Evolutionary conservation across 2,113 vertebrate genomes (phyloP).

Genomic region (Capreolus pygargus): DNA sequence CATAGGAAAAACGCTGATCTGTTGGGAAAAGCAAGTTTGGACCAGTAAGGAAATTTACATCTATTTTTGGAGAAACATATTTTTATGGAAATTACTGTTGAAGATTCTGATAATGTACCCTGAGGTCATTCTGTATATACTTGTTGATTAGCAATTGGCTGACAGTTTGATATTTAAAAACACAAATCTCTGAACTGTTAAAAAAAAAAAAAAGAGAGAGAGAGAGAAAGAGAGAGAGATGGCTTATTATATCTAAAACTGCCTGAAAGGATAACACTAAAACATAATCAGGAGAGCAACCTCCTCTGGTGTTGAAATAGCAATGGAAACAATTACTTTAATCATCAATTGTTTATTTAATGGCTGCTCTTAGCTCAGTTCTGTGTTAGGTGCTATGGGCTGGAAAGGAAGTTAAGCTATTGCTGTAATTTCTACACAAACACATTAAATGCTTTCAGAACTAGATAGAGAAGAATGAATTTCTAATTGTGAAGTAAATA

Average conservation of each 20-base stretch:
- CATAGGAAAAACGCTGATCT: slow-evolving; percentile 17
- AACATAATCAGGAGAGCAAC: slow-evolving; percentile 19
- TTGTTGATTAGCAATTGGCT: slow-evolving; percentile 18
- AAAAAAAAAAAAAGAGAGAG: background rate
- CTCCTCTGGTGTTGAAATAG: slow-evolving; percentile 11
- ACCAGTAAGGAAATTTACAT: slow-evolving; percentile 17
- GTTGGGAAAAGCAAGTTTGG: slow-evolving; percentile 26
- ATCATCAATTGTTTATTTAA: slow-evolving; percentile 65
- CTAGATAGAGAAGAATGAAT: slow-evolving; percentile 66
- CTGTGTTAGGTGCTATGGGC: slow-evolving; percentile 39
- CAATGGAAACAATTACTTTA: slow-evolving; percentile 56
- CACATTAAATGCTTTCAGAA: slow-evolving; percentile 56
- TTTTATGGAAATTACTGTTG: slow-evolving; percentile 39
- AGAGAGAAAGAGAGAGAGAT: background rate
- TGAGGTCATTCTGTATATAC: background rate
- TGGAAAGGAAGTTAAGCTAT: slow-evolving; percentile 60
- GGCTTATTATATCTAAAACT: background rate
- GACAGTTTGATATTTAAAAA: slow-evolving; percentile 39
- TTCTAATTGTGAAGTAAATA: slow-evolving; percentile 53
- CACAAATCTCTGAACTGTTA: slow-evolving; percentile 15
- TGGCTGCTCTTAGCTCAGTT: slow-evolving; percentile 42
- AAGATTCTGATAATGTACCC: background rate
- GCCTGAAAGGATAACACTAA: slow-evolving; percentile 24
- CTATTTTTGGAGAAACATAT: slow-evolving; percentile 41
- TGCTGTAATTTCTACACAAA: slow-evolving; percentile 54